Evolutionary conservation across 2,888 invertebrate genomes (phyloP).

Genomic region (Kryphioiulus occultus): DNA sequence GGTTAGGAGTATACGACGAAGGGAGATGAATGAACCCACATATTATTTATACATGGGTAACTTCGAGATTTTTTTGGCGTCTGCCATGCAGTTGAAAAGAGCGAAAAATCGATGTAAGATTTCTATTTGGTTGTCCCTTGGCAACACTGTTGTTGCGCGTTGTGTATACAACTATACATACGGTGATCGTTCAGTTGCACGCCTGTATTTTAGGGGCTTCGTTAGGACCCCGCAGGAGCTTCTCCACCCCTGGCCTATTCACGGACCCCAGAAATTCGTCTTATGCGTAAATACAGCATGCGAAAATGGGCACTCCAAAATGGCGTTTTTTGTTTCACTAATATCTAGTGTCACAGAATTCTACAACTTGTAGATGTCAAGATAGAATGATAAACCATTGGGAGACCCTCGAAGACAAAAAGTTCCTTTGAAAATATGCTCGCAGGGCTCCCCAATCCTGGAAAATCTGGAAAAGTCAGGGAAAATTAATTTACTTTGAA

Average conservation of each 20-base stretch:
- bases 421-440: too few relatives aligned
- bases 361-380: too few relatives aligned
- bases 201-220: neutral
- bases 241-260: neutral
- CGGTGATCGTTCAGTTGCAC: neutral
- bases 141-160: slow-evolving; percentile 3
- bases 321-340: too few relatives aligned
- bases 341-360: too few relatives aligned
- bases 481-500: too few relatives aligned
- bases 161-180: neutral
- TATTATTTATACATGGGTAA: slow-evolving; percentile 31
- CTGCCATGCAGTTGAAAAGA: slow-evolving; percentile 28
- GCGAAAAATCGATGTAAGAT: slow-evolving; percentile 26
- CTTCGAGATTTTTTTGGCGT: neutral
- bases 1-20: neutral
- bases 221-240: neutral
- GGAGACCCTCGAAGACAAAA: too few relatives aligned
- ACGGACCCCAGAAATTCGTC: too few relatives aligned
- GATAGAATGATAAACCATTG: too few relatives aligned
- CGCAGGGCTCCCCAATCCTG: too few relatives aligned
- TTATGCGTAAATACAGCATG: too few relatives aligned
- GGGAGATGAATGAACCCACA: slow-evolving; percentile 21
- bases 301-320: too few relatives aligned
- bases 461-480: too few relatives aligned
- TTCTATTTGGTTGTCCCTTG: slow-evolving; percentile 7